Base-by-base conservation (phyloP, 2,797 vertebrate species). In the Siniperca scherzeri region DNA sequence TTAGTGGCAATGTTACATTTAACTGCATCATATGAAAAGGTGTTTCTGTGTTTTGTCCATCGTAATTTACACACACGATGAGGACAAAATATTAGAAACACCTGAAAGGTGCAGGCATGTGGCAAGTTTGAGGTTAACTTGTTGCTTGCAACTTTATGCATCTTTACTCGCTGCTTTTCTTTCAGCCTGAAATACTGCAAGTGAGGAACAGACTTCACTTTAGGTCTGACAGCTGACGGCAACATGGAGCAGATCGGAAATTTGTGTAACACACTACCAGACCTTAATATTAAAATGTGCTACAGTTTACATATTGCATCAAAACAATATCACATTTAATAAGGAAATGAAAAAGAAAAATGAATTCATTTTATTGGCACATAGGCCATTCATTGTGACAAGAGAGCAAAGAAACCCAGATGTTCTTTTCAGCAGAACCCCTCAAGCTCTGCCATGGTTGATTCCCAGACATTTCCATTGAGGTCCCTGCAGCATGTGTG, bases 401-500 rank as follows among this genome's bases (percentile, higher is more conserved):
- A 38, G n/a, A 59, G 36, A 72, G 42, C 42, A 57, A 59, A 74
- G 44, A 33, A 62, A 11, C 55, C 71, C 40, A 74, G 71, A 66
- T 74, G n/a, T 69, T 44, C 33, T 71, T 62, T 75, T 62, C 55
- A 64, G 52, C 38, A 53, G 55, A 71, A 30, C 14, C 64, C 65
- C 52, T 64, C 5, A 21, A 53, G 71, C 61, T 59, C 42, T 68
- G 70, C 70, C 14, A 21, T 46, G 40, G 52, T 5, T 66, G 62
- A 73, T 59, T 69, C 22, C 21, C 22, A 65, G 46, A 60, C 48
- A 27, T 65, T 65, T 13, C 8, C 19, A 38, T 65, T 68, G 38
- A 70, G 48, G 25, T 71, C 70, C 55, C 60, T 74, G 60, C 48
- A 71, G 73, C 73, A 44, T 61, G 74, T 55, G 67, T 33, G 25